Base-by-base conservation (phyloP, 2,888 invertebrate genomes). In the Pherbina coryleti region DNA sequence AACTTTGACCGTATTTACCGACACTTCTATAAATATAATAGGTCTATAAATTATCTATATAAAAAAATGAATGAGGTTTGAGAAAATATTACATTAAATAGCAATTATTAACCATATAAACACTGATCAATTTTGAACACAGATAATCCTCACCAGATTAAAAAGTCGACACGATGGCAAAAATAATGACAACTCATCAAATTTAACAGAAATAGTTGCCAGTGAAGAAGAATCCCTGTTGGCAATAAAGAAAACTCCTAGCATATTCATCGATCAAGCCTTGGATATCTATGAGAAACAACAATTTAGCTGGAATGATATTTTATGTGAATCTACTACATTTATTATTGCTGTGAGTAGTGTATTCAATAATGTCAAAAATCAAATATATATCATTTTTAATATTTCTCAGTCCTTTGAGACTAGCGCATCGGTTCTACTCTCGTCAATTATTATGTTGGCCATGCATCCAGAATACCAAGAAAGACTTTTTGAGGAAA, bases 261-360 rank as follows among this genome's bases (percentile, higher is more conserved):
- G 80, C 0, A 84, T 83, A 19, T 84, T 83, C 44, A 81, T 84
- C 31, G 83, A 84, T 11, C 83, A 81, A 19, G 84, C 82, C 4
- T 78, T 83, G 11, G 74, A 81, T 34, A 64, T 81, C 49, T 83
- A 81, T 51, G 67, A 75, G 1, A 77, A 79, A 31, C 66, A 80
- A 8, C 76, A 79, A 53, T 80, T 84, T 34, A 77, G 81, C 34
- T 78, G 79, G 67, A 64, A 83, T 8, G 82, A 83, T 11, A 78
- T 84, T 7, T 76, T 82, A 14, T 77, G 71, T 8, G 83, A 83
- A 72, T 81, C 84, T 0, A 83, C 82, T 57, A 81, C 81, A 8
- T 82, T 83, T 67, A 80, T 82, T 22, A 22, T 76, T 8, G 83
- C 81, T 3, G 84, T 84, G 76, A 79, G 82, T 82, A 62, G 37